Base-by-base conservation (phyloP, 2,113 vertebrate species). In the Saguinus midas region DNA sequence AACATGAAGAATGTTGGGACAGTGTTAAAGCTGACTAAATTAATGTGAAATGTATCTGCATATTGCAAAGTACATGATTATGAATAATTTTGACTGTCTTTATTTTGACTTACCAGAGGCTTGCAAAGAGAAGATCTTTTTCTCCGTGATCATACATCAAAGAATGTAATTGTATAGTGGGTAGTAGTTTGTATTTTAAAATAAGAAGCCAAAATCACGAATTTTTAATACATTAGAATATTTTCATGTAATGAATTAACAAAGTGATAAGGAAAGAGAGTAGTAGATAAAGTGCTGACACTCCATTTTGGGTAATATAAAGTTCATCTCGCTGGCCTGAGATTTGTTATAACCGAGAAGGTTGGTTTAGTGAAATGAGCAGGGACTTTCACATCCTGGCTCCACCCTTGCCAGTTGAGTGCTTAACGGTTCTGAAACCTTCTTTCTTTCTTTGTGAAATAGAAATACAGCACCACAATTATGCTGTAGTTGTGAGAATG, bases 401-500 rank as follows among this genome's bases (percentile, higher is more conserved):
- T 48, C 73, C 83, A 90, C 57, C 75, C 32, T 45, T 68, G n/a
- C 58, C 52, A 8, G 43, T 37, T 32, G 29, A 70, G 55, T 84
- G 68, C 79, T 70, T 93, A 45, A 79, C 64, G 52, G n/a, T 76
- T 97, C 86, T 87, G 84, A 95, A 96, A 87, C 76, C 50, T 45
- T n/a, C 40, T 81, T 93, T 95, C 87, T 84, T 96, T 79, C 78
- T 72, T 84, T 85, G 90, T 43, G 48, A 94, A 91, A 75, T 11
- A 90, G 84, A 97, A 96, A 82, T 79, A 81, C 72, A 68, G n/a
- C 37, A 87, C 76, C 79, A 84, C 40, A 91, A 45, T 32, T 21
- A 17, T 73, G 50, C 13, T 66, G 85, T 64, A 64, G 95, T 32
- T 37, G 48, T 83, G 4, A 43, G 43, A 17, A 18, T 57, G 50